Evolutionary conservation across 2,113 vertebrate species (phyloP), one percentile per base, ranked within the genome.

Genomic region (Cryptotis parvus): DNA sequence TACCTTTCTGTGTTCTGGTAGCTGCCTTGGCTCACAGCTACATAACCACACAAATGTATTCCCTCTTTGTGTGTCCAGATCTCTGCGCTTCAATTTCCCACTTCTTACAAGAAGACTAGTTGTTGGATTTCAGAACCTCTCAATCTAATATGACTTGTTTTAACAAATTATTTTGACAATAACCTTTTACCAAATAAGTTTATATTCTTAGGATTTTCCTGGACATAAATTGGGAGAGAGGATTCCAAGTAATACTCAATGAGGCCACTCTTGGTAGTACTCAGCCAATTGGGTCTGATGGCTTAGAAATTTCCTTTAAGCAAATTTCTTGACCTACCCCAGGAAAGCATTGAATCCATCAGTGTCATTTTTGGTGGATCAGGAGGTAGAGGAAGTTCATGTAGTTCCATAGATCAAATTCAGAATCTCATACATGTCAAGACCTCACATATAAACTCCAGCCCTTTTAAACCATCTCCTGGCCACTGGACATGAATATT

Each of bases 111-210:
- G 16, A 9, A 26, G 3, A n/a, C n/a, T n/a, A n/a, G 18, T 26
- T 0, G 9, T 14, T 49, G 11, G 29, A 33, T 43, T 37, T 35
- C 29, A 12, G 1, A 29, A 15, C 11, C 6, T 68, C 4, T 22
- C n/a, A 43, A 68, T 11, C 41, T 22, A 43, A 10, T 24, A 81
- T 12, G 20, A n/a, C 24, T 8, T 31, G 73, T 43, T 69, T 74
- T 75, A 74, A 49, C 29, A 39, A 78, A 37, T 63, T 72, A 77
- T 20, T n/a, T 84, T 31, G 76, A 7, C 41, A 81, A 80, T 39
- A 35, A 92, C 24, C 26, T 91, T 63, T 87, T 83, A 84, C 16
- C 31, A 88, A 87, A 76, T 37, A 45, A 81, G 33, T 24, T 76
- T 16, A 55, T 35, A 41, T 55, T 69, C 45, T 55, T 33, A 69